Evolutionary conservation across 2,797 vertebrate genomes (phyloP).

Genomic region (Helostoma temminkii): DNA sequence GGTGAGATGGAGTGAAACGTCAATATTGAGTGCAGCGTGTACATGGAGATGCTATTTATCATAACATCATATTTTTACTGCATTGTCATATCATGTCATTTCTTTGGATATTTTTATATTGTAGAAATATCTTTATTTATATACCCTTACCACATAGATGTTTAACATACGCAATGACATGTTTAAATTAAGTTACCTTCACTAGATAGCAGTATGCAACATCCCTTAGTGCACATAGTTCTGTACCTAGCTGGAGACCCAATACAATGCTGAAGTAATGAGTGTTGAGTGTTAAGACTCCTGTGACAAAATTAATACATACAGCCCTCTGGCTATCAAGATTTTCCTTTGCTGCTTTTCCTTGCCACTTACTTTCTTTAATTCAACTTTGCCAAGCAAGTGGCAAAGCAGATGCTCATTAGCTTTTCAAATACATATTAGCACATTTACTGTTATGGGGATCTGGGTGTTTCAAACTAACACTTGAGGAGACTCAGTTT

Average conservation of each 20-base stretch:
- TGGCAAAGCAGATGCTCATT: conserved; percentile 46
- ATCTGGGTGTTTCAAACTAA: conserved; percentile 26
- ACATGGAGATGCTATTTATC: not conserved
- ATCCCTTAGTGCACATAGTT: not conserved
- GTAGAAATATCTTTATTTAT: not conserved
- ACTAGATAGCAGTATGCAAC: not conserved
- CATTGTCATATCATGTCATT: not conserved
- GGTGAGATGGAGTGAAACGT: conserved; percentile 78
- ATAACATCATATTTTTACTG: not conserved
- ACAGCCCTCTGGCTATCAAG: conserved; percentile 36
- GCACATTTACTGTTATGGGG: conserved; percentile 1
- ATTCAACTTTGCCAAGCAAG: conserved; percentile 28
- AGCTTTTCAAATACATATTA: conserved; percentile 25
- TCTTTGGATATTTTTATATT: not conserved
- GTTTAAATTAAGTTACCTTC: not conserved
- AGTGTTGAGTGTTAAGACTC: conserved; percentile 35
- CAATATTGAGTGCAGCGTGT: not conserved
- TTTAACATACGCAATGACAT: not conserved
- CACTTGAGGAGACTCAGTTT: not conserved
- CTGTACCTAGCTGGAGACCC: conserved; percentile 21
- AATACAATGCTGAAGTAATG: conserved; percentile 33
- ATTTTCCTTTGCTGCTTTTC: conserved; percentile 18
- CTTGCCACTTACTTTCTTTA: conserved; percentile 24
- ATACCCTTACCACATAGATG: not conserved
- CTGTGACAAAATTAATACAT: conserved; percentile 20